Base-by-base conservation (phyloP, 2,888 invertebrate species). In the Sesamia inferens region DNA sequence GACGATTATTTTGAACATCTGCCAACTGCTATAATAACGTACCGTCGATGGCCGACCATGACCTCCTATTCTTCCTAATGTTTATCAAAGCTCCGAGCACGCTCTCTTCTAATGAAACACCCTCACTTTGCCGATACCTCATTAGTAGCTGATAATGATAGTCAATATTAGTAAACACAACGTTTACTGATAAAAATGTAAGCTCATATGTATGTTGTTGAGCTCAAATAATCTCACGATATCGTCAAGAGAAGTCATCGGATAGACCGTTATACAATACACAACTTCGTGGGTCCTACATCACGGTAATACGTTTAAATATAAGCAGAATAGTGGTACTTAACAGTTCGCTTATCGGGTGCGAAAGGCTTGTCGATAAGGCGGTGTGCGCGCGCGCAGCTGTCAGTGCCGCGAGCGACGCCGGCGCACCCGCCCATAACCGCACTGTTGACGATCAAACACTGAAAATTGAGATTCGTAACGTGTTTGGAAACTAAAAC, bases 301-400 rank as follows among this genome's bases (percentile, higher is more conserved):
- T 71, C 59, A 51, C 68, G 68, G 68, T 69, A 83, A 81, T 71
- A 81, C 58, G 71, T 71, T 68, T 78, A 78, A 68, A 67, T 80
- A 76, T 79, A 71, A 85, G 83, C 71, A 70, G 73, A 68, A 72
- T 80, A 58, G 66, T 71, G 78, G 82, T 83, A 85, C 82, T 88
- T 88, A 90, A 86, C 88, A 90, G 88, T 86, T 85, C 87, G 93
- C 91, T 95, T 95, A 96, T 95, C 95, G 92, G 88, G 85, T 89
- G 90, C 85, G 90, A 92, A 90, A 93, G 91, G 89, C 81, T 90
- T 85, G 91, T 90, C 93, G 95, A 95, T 95, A 95, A 95, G 93
- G 87, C 87, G 86, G 79, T 71, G 89, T 88, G 90, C 90, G 92
- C 92, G 89, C 90, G 88, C 90, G 91, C 92, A 84, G 82, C 74